phyloP scores from a whole-genome alignment of 92 coral and sea anemone species.

The Plumapathes pennacea region DNA sequence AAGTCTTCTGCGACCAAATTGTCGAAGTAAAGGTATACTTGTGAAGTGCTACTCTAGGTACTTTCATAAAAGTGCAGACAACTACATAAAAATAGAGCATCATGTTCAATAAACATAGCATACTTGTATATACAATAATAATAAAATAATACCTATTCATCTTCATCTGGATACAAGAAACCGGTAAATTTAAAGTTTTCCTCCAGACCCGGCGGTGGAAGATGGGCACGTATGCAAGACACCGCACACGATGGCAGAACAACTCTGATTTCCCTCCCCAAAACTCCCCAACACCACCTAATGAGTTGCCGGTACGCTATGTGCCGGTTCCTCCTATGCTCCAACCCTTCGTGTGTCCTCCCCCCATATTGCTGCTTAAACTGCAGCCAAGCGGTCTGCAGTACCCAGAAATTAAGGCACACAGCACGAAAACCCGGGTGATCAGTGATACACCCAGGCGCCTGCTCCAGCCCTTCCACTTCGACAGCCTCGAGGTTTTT shows the following conservation, averaged over 20 bases:
- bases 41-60: too few species aligned
- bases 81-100: too few species aligned
- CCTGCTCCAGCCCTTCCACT: constrained; percentile 8
- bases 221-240: constrained; percentile 55
- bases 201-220: constrained; percentile 51
- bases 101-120: too few species aligned
- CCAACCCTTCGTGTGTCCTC: constrained; percentile 37
- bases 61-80: too few species aligned
- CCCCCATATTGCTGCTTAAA: constrained; percentile 51
- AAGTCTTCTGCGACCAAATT: too few species aligned
- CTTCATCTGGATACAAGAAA: constrained; percentile 41
- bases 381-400: constrained; percentile 60
- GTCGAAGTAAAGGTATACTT: too few species aligned
- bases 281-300: constrained; percentile 57
- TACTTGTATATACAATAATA: too few species aligned
- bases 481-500: constrained; percentile 9
- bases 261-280: constrained; percentile 53
- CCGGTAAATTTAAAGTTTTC: constrained; percentile 48
- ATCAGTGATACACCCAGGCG: constrained; percentile 31
- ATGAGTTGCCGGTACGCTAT: constrained; percentile 42
- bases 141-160: too few species aligned
- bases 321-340: constrained; percentile 30
- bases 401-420: constrained; percentile 34
- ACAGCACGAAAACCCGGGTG: constrained; percentile 29
- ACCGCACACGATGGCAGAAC: constrained; percentile 67